Percentiles rank a stretch among this genome's conserved stretches.
phyloP scores from a whole-genome alignment of 1,140 invertebrate genomes.

The Planococcus citri region DNA sequence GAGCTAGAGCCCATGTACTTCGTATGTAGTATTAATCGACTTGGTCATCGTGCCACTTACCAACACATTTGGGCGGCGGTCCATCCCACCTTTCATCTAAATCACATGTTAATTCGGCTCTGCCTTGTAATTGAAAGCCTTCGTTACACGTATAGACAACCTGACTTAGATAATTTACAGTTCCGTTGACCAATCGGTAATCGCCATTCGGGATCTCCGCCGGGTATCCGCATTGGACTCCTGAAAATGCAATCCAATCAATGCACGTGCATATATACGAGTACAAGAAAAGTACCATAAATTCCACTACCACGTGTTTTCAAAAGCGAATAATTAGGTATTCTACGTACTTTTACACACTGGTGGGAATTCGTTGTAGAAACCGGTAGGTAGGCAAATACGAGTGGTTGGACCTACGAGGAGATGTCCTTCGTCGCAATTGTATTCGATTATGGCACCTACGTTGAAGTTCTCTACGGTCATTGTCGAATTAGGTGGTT shows the following conservation, averaged over 20 bases:
- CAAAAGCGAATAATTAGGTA: background rate
- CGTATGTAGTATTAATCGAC: too few species aligned
- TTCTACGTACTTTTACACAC: slow-evolving; percentile 73
- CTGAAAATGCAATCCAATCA: too few species aligned
- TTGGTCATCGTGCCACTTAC: slow-evolving; percentile 39
- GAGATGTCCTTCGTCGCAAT: slow-evolving; percentile 72
- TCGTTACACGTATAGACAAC: slow-evolving; percentile 72
- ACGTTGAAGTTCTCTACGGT: slow-evolving; percentile 59
- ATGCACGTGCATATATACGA: slow-evolving; percentile 21
- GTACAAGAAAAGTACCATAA: background rate
- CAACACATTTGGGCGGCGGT: slow-evolving; percentile 75
- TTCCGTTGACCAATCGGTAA: slow-evolving; percentile 68
- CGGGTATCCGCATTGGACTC: slow-evolving; percentile 77
- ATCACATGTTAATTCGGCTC: slow-evolving; percentile 72
- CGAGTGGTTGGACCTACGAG: slow-evolving; percentile 69
- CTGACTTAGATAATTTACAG: slow-evolving; percentile 67
- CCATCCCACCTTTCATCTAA: slow-evolving; percentile 89
- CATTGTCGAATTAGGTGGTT: slow-evolving; percentile 87
- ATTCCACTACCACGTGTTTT: background rate
- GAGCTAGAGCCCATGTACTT: too few species aligned
- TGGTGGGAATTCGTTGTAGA: slow-evolving; percentile 86
- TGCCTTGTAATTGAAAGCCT: slow-evolving; percentile 69
- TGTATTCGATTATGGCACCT: slow-evolving; percentile 72
- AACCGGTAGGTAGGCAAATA: slow-evolving; percentile 78
- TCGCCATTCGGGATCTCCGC: slow-evolving; percentile 71